Evolutionary conservation across 2,797 vertebrate genomes (phyloP).

Genomic region (Emys orbicularis): DNA sequence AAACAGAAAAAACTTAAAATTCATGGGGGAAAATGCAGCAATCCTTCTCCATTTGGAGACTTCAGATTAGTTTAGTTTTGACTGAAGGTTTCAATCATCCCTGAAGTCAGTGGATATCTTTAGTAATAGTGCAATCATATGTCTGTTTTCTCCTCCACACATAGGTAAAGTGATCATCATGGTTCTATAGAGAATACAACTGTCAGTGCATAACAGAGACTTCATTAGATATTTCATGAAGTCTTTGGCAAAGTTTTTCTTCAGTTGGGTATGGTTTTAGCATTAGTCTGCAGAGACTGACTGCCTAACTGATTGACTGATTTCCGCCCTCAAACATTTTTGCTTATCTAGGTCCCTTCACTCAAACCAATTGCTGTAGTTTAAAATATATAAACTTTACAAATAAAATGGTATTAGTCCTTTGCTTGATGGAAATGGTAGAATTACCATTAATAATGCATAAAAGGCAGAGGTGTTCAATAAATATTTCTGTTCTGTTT

Average conservation of each 20-base stretch:
- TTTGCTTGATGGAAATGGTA: neutral
- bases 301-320: neutral
- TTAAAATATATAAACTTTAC: neutral
- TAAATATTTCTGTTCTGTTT: neutral
- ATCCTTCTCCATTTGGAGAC: neutral
- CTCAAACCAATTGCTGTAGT: neutral
- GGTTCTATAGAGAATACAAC: neutral
- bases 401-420: neutral
- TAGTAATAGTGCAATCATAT: neutral
- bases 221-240: neutral
- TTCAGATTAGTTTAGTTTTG: neutral
- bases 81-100: neutral
- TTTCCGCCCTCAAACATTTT: neutral
- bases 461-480: neutral
- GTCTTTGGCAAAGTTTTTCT: neutral
- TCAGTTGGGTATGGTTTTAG: neutral
- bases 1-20: neutral
- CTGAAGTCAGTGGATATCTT: neutral
- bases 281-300: neutral
- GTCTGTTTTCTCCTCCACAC: neutral
- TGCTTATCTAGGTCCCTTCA: neutral
- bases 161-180: neutral
- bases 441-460: neutral
- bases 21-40: neutral
- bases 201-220: neutral